Evolutionary conservation across 2,888 invertebrate species (phyloP), one percentile per base, ranked within the genome.

Genomic region (Thera obeliscata): DNA sequence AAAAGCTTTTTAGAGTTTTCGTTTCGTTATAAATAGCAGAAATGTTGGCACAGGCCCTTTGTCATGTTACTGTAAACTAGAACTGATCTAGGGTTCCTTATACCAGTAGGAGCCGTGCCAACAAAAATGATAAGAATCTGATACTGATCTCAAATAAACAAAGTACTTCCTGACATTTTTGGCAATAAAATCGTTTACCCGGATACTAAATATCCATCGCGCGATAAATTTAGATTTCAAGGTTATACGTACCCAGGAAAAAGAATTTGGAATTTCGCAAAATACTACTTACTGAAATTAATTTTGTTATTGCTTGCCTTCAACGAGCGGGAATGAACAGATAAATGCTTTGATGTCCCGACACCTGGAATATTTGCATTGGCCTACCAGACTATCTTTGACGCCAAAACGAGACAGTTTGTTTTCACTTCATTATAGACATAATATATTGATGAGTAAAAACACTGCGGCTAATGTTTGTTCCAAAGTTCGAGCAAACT

Each of bases 291-390:
- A 54, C 43, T n/a, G 46, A 56, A 54, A 66, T 65, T 49, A 22
- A 59, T 66, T 59, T 62, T 56, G 56, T 67, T 64, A 63, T 63
- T 33, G 63, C 56, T 43, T 61, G 41, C 43, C 55, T 35, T 38
- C 33, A 8, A 46, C 33, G 43, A 62, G 49, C 55, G 59, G 59
- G 38, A 50, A 63, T 60, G 66, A 49, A 54, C 46, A 60, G 35
- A 64, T 56, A 49, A 35, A 9, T 50, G 66, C 78, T 80, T 81
- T 83, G 83, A 83, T 76, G 79, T 77, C 61, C 55, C 49, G 75
- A 75, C 73, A 77, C 77, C 78, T 80, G 76, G 69, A 67, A 60
- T 82, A 80, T 84, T 83, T 82, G 78, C 73, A 68, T 81, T 84
- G 81, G 80, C 79, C 66, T 62, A 77, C 71, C 79, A 78, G 12